These are phyloP conservation scores for Ivindomyrus marchei DNA, from an alignment of 2,113 vertebrate genomes.

Conservation along the genomic window DNA sequence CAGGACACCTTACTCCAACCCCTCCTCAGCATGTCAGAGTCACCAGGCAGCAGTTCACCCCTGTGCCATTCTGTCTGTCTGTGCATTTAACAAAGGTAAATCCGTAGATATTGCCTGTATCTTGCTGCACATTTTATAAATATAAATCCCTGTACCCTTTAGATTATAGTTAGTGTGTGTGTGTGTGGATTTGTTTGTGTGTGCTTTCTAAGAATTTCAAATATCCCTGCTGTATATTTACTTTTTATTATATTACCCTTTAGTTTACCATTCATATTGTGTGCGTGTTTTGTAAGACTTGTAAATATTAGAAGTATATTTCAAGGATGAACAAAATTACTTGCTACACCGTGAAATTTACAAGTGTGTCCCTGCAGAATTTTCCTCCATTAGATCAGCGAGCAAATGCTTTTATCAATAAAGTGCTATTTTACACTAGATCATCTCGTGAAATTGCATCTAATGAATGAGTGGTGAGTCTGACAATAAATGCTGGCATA, in stretches of 20 bases:
- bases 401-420: background rate
- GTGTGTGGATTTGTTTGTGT: background rate
- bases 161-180: background rate
- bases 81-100: background rate
- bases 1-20: background rate
- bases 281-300: background rate
- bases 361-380: background rate
- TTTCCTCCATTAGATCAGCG: background rate
- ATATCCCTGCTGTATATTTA: background rate
- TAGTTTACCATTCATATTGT: background rate
- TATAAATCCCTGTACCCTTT: background rate
- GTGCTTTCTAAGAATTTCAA: background rate
- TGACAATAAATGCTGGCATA: constrained; percentile 2
- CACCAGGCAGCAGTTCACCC: background rate
- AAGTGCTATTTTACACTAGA: background rate
- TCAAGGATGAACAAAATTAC: background rate
- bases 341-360: background rate
- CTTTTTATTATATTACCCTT: background rate
- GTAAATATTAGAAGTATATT: background rate
- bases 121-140: background rate
- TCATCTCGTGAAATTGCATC: constrained; percentile 1
- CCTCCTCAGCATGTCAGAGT: background rate
- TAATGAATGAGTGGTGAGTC: background rate
- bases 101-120: background rate
- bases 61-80: background rate